Percentiles rank a stretch among this genome's conserved stretches.
Conservation (phyloP, 2,113 vertebrate species). For the Arvicanthis niloticus region DNA sequence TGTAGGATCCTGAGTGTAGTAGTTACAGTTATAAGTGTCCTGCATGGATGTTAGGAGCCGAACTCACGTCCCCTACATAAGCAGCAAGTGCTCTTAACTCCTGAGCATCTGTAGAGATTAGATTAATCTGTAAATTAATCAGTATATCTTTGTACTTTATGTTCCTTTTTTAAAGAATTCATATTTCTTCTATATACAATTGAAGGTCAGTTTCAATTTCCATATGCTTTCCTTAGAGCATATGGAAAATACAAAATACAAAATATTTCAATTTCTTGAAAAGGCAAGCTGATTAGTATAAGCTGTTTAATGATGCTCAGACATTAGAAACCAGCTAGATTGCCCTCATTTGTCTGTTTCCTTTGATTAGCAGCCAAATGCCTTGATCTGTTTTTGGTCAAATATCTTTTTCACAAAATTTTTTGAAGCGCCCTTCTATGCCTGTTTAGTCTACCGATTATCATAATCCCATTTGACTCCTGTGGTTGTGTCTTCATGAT, state of each 20-base stretch:
- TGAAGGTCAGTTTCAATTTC: conserved; percentile 80
- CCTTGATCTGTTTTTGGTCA: conserved; percentile 84
- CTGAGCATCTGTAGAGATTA: neutral
- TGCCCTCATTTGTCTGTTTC: conserved; percentile 81
- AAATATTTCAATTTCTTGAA: conserved; percentile 74
- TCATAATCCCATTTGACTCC: too few species aligned
- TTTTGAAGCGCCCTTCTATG: too few species aligned
- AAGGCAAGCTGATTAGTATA: conserved; percentile 71
- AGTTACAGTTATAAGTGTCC: neutral
- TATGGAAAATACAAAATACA: conserved; percentile 70
- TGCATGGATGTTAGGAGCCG: too few species aligned
- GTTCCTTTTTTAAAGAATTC: neutral
- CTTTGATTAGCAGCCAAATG: conserved; percentile 84
- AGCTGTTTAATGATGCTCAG: conserved; percentile 82
- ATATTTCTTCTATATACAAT: neutral
- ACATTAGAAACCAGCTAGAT: conserved; percentile 82
- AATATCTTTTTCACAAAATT: conserved; percentile 70
- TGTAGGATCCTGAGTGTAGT: too few species aligned
- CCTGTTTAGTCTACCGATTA: too few species aligned
- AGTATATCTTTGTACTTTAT: neutral
- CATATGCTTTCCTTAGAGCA: conserved; percentile 55
- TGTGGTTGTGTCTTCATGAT: conserved; percentile 39
- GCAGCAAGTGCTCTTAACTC: neutral
- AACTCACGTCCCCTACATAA: neutral
- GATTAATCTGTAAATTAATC: neutral